These are phyloP conservation scores for Pseudochirops corinnae DNA, from an alignment of 2,797 vertebrate species.

Conservation along the genomic window DNA sequence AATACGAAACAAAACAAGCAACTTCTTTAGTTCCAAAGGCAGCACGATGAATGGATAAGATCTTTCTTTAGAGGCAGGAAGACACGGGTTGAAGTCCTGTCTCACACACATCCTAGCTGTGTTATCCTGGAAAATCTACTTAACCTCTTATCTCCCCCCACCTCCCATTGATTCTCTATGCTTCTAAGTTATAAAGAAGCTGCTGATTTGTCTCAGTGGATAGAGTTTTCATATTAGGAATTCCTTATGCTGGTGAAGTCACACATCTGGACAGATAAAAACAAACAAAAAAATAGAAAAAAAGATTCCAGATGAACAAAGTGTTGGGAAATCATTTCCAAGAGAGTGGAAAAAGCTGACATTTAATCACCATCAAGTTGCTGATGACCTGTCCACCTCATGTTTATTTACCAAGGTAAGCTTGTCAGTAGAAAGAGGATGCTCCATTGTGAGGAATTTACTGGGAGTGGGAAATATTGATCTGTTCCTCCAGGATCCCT, in stretches of 20 bases:
- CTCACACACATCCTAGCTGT: not conserved
- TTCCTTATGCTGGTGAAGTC: not conserved
- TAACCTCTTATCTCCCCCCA: not conserved
- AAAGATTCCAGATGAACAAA: constrained; percentile 30
- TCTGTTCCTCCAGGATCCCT: constrained; percentile 58
- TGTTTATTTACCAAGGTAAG: constrained; percentile 66
- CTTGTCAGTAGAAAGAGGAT: constrained; percentile 66
- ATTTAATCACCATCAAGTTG: constrained; percentile 9
- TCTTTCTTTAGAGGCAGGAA: not conserved
- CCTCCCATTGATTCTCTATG: not conserved
- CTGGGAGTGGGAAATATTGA: constrained; percentile 45
- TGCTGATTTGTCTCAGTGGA: not conserved
- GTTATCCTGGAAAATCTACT: not conserved
- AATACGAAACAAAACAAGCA: not conserved
- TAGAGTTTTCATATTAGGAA: not conserved
- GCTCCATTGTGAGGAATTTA: constrained; percentile 49
- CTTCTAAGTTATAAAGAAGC: not conserved
- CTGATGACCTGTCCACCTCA: constrained; percentile 34
- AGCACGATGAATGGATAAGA: not conserved
- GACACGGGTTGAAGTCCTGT: not conserved
- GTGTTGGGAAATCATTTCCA: constrained; percentile 31
- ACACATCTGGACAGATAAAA: not conserved
- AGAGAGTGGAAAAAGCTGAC: not conserved
- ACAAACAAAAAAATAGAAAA: not conserved
- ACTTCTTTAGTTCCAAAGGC: not conserved